phyloP scores from a whole-genome alignment of 1,140 invertebrate genomes.

The Drosophila leontia region DNA sequence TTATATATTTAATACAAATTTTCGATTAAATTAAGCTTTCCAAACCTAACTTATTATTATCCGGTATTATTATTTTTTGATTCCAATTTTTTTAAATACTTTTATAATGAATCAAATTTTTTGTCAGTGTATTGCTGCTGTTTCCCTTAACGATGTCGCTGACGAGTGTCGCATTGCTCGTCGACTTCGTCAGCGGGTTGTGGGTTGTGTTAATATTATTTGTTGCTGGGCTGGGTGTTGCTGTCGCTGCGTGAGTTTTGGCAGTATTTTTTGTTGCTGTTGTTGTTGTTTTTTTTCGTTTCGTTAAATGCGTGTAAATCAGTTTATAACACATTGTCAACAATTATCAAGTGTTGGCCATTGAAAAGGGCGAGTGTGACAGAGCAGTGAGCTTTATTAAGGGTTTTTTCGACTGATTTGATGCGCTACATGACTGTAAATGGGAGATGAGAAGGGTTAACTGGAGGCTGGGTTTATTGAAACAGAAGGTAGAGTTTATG shows the following conservation, averaged over 20 bases:
- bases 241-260: constrained; percentile 80
- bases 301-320: constrained; percentile 81
- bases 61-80: not conserved
- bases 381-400: constrained; percentile 22
- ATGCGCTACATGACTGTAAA: constrained; percentile 23
- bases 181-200: constrained; percentile 44
- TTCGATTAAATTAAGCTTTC: too few species aligned
- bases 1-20: too few species aligned
- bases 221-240: constrained; percentile 69
- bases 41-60: too few species aligned
- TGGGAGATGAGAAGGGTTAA: not conserved
- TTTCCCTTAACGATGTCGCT: constrained; percentile 62
- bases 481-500: not conserved
- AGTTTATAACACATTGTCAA: constrained; percentile 83
- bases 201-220: constrained; percentile 48
- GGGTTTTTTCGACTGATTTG: constrained; percentile 8
- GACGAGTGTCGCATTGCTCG: constrained; percentile 53
- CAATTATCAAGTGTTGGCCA: constrained; percentile 75
- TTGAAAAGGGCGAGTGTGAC: constrained; percentile 9
- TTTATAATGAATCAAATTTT: not conserved
- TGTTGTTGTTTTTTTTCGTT: constrained; percentile 35
- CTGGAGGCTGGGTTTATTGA: not conserved
- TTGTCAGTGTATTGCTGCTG: constrained; percentile 23
- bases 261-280: constrained; percentile 58
- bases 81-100: not conserved